phyloP scores from a whole-genome alignment of 35 echinoderm and acorn worm species.

The Ophiothrix spiculata region DNA sequence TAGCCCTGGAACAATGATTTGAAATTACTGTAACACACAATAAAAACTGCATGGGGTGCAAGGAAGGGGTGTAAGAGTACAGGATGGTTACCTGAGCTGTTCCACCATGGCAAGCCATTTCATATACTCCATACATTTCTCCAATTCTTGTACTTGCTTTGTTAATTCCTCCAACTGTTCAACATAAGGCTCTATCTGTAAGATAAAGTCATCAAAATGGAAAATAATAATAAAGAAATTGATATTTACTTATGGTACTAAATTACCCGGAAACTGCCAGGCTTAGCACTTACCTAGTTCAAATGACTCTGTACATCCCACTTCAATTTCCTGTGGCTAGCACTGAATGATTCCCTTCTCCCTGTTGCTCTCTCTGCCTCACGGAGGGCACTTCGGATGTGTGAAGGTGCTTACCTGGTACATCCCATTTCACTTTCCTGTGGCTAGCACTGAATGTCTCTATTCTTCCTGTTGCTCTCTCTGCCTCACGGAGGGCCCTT shows the following conservation, averaged over 20 bases:
- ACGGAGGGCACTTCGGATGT: conserved; percentile 55
- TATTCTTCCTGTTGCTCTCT: too few relatives aligned
- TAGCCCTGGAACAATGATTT: too few relatives aligned
- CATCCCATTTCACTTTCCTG: too few relatives aligned
- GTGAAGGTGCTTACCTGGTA: too few relatives aligned
- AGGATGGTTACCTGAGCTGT: conserved; percentile 63
- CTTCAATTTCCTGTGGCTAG: conserved; percentile 45
- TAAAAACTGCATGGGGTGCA: not conserved
- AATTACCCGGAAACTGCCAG: not conserved
- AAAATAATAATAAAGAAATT: not conserved
- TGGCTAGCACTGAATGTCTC: too few relatives aligned
- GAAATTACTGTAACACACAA: not conserved
- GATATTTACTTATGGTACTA: not conserved
- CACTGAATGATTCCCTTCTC: conserved; percentile 26
- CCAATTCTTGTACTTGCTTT: conserved; percentile 74
- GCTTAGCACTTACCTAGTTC: conserved; percentile 59
- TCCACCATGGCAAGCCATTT: conserved; percentile 91
- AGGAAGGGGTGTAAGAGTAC: not conserved
- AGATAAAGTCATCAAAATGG: not conserved
- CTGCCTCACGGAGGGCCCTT: too few relatives aligned
- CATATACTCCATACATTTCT: conserved; percentile 92
- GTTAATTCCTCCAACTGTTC: conserved; percentile 54
- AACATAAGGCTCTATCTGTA: conserved; percentile 65
- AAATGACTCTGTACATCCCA: conserved; percentile 50
- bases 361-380: conserved; percentile 25